A percentile compares a stretch with the other conserved stretches of the same genome.
phyloP scores from a whole-genome alignment of 2,797 vertebrate genomes.

The Enteromius paludinosus region DNA sequence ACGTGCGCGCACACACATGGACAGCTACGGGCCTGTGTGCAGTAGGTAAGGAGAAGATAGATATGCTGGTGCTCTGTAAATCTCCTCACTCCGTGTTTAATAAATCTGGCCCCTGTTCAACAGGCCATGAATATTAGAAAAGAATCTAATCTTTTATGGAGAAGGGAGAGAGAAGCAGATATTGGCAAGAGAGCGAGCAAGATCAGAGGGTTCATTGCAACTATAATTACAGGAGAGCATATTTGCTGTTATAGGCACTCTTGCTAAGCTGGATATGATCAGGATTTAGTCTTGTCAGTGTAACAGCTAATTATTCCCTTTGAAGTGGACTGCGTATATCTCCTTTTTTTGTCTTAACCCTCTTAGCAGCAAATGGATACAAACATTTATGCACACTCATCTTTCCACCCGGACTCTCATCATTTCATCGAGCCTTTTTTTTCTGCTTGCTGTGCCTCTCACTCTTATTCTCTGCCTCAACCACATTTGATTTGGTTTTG shows the following conservation, averaged over 20 bases:
- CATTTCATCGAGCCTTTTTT: not conserved
- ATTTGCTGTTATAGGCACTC: slow-evolving; percentile 43
- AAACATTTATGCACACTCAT: slow-evolving; percentile 10
- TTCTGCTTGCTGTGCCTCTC: slow-evolving; percentile 4
- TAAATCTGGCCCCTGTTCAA: slow-evolving; percentile 42
- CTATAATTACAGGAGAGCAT: slow-evolving; percentile 63
- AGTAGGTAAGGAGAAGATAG: slow-evolving; percentile 27
- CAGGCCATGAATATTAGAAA: slow-evolving; percentile 51
- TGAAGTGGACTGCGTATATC: slow-evolving; percentile 64
- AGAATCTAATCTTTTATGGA: slow-evolving; percentile 31
- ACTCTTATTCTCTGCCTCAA: not conserved
- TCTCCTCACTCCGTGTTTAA: slow-evolving; percentile 26
- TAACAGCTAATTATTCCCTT: slow-evolving; percentile 73
- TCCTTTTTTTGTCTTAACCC: slow-evolving; percentile 52
- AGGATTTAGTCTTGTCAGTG: slow-evolving; percentile 63
- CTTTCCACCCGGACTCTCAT: slow-evolving; percentile 3
- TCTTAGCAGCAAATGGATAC: not conserved
- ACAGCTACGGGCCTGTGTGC: slow-evolving; percentile 27
- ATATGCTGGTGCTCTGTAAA: slow-evolving; percentile 26
- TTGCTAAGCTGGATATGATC: slow-evolving; percentile 57
- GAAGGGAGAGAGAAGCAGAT: slow-evolving; percentile 47
- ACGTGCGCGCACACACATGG: not conserved
- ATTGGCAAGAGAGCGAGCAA: slow-evolving; percentile 55
- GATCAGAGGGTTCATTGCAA: slow-evolving; percentile 56
- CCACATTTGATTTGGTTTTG: slow-evolving; percentile 6